These are phyloP conservation scores for Pelagia noctiluca DNA, from an alignment of 30 jellyfish, hydroid and myxozoan genomes.

Conservation along the genomic window DNA sequence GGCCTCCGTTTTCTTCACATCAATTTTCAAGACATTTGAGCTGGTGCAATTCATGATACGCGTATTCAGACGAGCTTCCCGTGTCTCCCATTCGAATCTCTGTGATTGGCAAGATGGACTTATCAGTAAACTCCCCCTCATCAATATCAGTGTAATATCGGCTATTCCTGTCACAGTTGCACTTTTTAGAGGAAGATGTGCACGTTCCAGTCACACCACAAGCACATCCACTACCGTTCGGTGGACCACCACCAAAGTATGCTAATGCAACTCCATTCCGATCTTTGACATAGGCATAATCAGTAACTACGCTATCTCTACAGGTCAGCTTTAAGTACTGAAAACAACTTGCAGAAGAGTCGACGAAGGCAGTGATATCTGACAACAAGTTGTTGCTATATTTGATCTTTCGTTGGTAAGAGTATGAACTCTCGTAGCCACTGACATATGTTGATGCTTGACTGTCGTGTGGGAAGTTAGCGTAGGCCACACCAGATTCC, in stretches of 20 bases:
- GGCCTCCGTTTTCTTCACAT: too few relatives aligned
- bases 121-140: slow-evolving; percentile 55
- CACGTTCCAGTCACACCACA: slow-evolving; percentile 66
- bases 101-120: slow-evolving; percentile 46
- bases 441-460: neutral
- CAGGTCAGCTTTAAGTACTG: neutral
- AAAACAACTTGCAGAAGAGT: slow-evolving; percentile 15
- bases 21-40: slow-evolving; percentile 52
- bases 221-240: slow-evolving; percentile 60
- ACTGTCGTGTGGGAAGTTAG: neutral
- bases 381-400: neutral
- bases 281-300: slow-evolving; percentile 10
- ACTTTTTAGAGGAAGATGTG: neutral
- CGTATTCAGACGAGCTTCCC: slow-evolving; percentile 33
- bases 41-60: slow-evolving; percentile 39
- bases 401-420: slow-evolving; percentile 7
- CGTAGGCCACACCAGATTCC: neutral
- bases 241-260: slow-evolving; percentile 63
- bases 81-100: slow-evolving; percentile 46
- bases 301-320: neutral
- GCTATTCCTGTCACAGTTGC: slow-evolving; percentile 67
- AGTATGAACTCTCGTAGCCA: neutral
- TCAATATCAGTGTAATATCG: neutral
- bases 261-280: slow-evolving; percentile 19
- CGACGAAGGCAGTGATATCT: slow-evolving; percentile 13